Conservation (phyloP, 2,888 invertebrate species). For the Dendrolimus houi region DNA sequence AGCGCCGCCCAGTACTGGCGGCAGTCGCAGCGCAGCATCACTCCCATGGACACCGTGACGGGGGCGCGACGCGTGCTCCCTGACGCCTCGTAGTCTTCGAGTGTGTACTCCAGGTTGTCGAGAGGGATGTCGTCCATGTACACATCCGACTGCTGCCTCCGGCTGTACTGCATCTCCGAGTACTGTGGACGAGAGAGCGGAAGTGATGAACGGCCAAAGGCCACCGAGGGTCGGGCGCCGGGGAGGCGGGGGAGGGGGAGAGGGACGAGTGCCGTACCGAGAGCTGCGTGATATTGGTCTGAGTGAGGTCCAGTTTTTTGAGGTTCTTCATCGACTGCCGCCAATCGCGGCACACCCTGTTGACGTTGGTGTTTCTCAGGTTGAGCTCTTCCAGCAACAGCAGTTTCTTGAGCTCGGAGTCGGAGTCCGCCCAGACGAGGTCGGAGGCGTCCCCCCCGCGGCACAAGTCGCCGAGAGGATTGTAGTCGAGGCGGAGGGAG, state of each 20-base stretch:
- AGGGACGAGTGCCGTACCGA: constrained; percentile 2
- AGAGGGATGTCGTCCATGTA: background rate
- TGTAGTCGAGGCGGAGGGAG: constrained; percentile 16
- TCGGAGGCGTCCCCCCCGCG: constrained; percentile 4
- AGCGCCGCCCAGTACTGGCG: constrained; percentile 10
- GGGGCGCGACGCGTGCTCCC: background rate
- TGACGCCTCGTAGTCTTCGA: background rate
- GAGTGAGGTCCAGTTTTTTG: background rate
- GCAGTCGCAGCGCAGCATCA: constrained; percentile 15
- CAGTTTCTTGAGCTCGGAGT: constrained; percentile 5
- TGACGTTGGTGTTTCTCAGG: constrained; percentile 2
- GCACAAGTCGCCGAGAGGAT: constrained; percentile 26
- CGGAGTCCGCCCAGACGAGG: constrained; percentile 19
- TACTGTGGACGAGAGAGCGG: constrained; percentile 3
- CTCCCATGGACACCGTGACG: background rate
- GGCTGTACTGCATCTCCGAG: constrained; percentile 8
- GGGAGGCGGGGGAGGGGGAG: background rate
- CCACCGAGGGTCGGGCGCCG: no score
- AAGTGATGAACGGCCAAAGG: no score
- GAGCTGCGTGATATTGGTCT: background rate
- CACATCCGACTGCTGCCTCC: background rate
- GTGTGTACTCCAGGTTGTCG: constrained; percentile 1
- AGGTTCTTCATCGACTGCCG: constrained; percentile 1
- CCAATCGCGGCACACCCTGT: constrained; percentile 1
- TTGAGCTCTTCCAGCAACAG: constrained; percentile 4